A percentile compares a stretch with the other conserved stretches of the same genome.
Conservation (phyloP, 2,888 invertebrate genomes). For the Eueremaeus valkanovi region DNA sequence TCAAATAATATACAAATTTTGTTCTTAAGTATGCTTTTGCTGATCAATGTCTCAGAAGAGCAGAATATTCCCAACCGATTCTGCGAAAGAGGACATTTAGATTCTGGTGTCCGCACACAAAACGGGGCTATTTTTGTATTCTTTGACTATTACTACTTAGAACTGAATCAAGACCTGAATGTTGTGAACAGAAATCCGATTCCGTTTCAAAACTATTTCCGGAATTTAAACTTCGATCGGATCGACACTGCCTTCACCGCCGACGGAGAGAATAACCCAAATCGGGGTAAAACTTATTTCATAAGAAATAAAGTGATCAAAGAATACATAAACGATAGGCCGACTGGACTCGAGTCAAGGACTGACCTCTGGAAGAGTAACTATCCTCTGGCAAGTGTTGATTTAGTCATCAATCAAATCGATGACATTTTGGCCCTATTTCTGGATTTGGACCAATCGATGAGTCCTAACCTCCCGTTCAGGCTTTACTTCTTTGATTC, state of each 20-base stretch:
- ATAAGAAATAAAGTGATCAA: not conserved
- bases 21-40: too few species aligned
- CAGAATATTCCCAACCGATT: not conserved
- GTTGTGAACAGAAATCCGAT: not conserved
- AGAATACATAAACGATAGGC: not conserved
- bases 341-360: not conserved
- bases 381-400: too few species aligned
- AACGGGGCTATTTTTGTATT: not conserved
- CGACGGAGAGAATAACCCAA: not conserved
- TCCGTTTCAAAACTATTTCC: not conserved
- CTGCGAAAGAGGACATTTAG: not conserved
- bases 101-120: not conserved
- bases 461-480: too few species aligned
- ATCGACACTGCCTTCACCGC: slow-evolving; percentile 13
- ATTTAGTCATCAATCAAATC: too few species aligned
- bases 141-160: not conserved
- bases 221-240: not conserved
- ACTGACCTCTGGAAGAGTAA: too few species aligned
- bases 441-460: too few species aligned
- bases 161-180: not conserved
- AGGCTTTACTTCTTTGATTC: not conserved
- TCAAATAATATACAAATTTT: too few species aligned
- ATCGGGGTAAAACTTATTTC: not conserved
- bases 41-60: too few species aligned
- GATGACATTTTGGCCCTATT: too few species aligned